Base-by-base conservation (phyloP, 1,140 invertebrate species). In the Colletes gigas region DNA sequence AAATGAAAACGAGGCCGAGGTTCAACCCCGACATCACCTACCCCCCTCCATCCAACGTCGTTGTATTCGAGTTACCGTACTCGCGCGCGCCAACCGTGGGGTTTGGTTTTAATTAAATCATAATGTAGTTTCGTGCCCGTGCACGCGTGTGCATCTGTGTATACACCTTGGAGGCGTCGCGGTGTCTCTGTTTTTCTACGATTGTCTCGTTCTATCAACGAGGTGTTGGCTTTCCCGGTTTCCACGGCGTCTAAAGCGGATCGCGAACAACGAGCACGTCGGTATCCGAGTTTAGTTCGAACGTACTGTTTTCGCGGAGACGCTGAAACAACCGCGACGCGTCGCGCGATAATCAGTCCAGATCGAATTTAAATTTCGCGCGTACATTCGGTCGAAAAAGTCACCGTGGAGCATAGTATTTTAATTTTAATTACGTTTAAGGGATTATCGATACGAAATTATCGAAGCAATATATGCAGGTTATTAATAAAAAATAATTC, bases 91-190 rank as follows among this genome's bases (percentile, higher is more conserved):
- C 67, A 63, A 63, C 67, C 82, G 59, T 30, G 57, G 66, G 75
- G 71, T 87, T 86, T 71, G 72, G 63, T 86, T 87, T 87, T 87
- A 87, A 87, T 87, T 87, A 87, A 86, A 87, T 87, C 69, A 86
- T 83, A 86, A 86, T 86, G 72, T 73, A 80, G 75, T 83, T 82
- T 79, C 70, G 79, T 55, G 50, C 66, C 12, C 4, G 21, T 19
- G 21, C 41, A 12, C 30, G 21, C 17, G 39, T 41, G 41, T 30
- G 30, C 59, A 52, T 70, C 66, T 65, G 10, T 55, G 57, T 50
- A 6, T 5, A 54, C 52, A 54, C 30, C 7, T 55, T 50, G 50
- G 30, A 30, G 30, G 30, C 30, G 30, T 30, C 30, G 63, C 63
- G 8, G 2, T n/a, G 55, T 47, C 44, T 66, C 41, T 8, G n/a